A percentile compares a stretch with the other conserved stretches of the same genome.
phyloP scores from a whole-genome alignment of 1,140 invertebrate species.

The Psilanteris sp. region DNA sequence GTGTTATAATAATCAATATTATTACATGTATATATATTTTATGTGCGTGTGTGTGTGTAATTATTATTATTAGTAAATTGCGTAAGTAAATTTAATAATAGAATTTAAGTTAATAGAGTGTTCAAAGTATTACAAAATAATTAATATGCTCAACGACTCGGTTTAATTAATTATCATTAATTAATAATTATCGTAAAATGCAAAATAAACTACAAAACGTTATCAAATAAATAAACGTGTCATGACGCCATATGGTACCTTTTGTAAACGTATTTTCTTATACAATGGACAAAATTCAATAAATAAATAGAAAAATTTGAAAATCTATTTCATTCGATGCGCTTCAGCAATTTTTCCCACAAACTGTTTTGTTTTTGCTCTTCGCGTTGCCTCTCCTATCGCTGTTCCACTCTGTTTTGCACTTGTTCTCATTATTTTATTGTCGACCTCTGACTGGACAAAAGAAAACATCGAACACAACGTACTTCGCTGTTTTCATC shows the following conservation, averaged over 20 bases:
- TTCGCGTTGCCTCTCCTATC: background rate
- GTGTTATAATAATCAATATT: no score
- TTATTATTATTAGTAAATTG: no score
- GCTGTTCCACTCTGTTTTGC: background rate
- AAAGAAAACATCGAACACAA: conserved; percentile 41
- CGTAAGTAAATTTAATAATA: no score
- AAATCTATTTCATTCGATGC: conserved; percentile 54
- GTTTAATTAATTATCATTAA: no score
- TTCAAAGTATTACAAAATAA: no score
- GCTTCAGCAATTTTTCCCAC: conserved; percentile 29
- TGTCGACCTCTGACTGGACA: conserved; percentile 44
- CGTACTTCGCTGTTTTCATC: conserved; percentile 36
- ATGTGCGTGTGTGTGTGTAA: no score
- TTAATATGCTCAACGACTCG: no score
- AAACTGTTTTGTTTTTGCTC: conserved; percentile 47
- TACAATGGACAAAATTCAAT: conserved; percentile 43
- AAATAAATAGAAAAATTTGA: conserved; percentile 56
- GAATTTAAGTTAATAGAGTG: no score
- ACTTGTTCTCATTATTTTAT: conserved; percentile 57
- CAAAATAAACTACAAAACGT: no score
- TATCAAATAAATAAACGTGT: conserved; percentile 32
- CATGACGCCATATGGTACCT: conserved; percentile 1
- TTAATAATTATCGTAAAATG: no score
- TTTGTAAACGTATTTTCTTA: conserved; percentile 1
- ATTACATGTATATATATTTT: no score